Base-by-base conservation (phyloP, 2,113 vertebrate genomes). In the Dicerorhinus sumatrensis region DNA sequence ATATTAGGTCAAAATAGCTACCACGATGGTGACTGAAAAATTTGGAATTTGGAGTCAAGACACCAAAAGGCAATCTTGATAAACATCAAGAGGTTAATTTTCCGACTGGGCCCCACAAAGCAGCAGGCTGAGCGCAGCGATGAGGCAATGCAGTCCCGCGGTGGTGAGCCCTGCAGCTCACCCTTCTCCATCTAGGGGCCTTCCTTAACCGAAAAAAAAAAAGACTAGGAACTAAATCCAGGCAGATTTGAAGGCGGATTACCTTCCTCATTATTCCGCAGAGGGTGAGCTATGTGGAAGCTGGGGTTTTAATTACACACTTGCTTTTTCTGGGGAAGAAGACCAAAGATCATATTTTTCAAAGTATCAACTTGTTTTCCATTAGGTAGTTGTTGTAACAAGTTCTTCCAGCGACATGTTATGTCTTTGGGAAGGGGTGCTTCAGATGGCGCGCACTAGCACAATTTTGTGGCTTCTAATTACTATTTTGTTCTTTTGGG, bases 391-490 rank as follows among this genome's bases (percentile, higher is more conserved):
- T 98, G 98, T 98, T 98, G 94, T 95, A 98, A 98, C 98, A 99
- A 97, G 99, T 98, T 98, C 97, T 92, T 97, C 97, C 97, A 94
- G 97, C 94, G 96, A 98, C 98, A 98, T 97, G 97, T 97, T 97
- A 97, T 97, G 97, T 98, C 97, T 98, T 98, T 98, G 98, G 97
- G 96, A 98, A 97, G 89, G 97, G 97, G 97, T 96, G 95, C 94
- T 98, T 98, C 97, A 97, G 98, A 94, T 98, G 97, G 97, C 97
- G 95, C 96, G 97, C 97, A 98, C 97, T 92, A 98, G 98, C 98
- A 97, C 98, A 98, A 96, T 98, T 98, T 98, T 98, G 98, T 97
- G 98, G 98, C 96, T 98, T 98, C 98, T 98, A 99, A 99, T 99
- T 99, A 98, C 98, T 99, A 98, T 99, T 99, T 99, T 99, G 98